These are phyloP conservation scores for Polietes domitor DNA, from an alignment of 2,888 invertebrate genomes.

Conservation along the genomic window DNA sequence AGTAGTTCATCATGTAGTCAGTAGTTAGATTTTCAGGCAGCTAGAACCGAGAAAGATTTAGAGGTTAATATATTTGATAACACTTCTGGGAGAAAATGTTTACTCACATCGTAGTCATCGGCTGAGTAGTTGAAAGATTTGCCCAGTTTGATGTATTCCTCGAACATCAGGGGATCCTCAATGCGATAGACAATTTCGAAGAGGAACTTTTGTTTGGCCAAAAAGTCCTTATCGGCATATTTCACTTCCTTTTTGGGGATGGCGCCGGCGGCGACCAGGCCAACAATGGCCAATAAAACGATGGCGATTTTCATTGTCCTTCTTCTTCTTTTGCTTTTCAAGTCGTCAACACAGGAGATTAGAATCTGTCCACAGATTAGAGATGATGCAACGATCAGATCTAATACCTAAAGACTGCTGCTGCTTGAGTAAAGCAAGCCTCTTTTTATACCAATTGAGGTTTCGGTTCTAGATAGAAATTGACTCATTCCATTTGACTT, in stretches of 20 bases:
- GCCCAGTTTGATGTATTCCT: constrained; percentile 77
- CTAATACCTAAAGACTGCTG: constrained; percentile 76
- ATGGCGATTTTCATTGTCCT: constrained; percentile 51
- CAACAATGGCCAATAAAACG: constrained; percentile 69
- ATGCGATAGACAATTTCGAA: constrained; percentile 73
- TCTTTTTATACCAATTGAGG: constrained; percentile 82
- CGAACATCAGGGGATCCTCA: constrained; percentile 72
- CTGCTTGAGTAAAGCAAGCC: constrained; percentile 82
- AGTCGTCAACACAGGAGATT: constrained; percentile 2
- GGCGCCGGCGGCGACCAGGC: constrained; percentile 64
- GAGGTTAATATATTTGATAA: not conserved
- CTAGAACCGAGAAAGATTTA: constrained; percentile 62
- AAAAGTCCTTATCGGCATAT: constrained; percentile 72
- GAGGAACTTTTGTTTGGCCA: constrained; percentile 74
- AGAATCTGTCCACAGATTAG: constrained; percentile 73
- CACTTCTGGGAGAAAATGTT: not conserved
- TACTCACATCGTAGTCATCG: constrained; percentile 65
- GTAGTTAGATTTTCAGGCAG: constrained; percentile 65
- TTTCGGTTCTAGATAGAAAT: too few relatives aligned
- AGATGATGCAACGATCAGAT: constrained; percentile 64
- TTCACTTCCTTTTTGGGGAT: constrained; percentile 69
- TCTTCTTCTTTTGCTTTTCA: too few relatives aligned
- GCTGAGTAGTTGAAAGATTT: constrained; percentile 81
- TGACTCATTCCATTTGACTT: too few relatives aligned
- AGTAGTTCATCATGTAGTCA: constrained; percentile 74